Evolutionary conservation across 2,888 invertebrate species (phyloP).

Genomic region (Carcina quercana): DNA sequence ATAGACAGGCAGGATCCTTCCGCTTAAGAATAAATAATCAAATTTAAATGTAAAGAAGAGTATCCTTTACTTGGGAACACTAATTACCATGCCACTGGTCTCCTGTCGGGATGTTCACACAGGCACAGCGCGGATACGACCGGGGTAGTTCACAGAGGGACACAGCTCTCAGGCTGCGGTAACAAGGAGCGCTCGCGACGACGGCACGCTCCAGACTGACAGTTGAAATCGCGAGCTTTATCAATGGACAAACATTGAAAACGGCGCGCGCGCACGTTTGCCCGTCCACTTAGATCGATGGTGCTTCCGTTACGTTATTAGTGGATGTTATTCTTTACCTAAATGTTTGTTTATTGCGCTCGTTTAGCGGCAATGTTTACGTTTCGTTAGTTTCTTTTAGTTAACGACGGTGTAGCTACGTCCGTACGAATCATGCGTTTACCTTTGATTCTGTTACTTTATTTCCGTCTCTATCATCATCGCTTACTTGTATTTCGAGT

Average conservation of each 20-base stretch:
- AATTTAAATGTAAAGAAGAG: no score
- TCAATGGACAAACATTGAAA: conserved; percentile 38
- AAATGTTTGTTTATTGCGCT: conserved; percentile 45
- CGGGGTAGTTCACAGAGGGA: not conserved
- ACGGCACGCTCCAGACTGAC: conserved; percentile 58
- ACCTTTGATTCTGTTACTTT: conserved; percentile 4
- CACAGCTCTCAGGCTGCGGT: conserved; percentile 16
- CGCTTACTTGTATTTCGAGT: not conserved
- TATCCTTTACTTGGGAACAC: conserved; percentile 43
- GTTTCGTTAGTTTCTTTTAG: conserved; percentile 16
- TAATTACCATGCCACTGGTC: conserved; percentile 67
- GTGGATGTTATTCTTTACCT: conserved; percentile 41
- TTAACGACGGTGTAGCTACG: conserved; percentile 2
- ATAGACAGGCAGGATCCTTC: conserved; percentile 44
- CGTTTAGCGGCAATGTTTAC: conserved; percentile 23
- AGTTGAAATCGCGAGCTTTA: conserved; percentile 61
- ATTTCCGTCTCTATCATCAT: not conserved
- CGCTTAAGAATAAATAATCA: conserved; percentile 14
- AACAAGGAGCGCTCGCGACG: conserved; percentile 41
- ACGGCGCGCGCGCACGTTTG: conserved; percentile 49
- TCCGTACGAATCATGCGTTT: conserved; percentile 5
- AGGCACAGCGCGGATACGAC: not conserved
- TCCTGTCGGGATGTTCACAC: conserved; percentile 33
- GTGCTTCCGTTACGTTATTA: conserved; percentile 61
- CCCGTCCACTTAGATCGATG: conserved; percentile 55